Evolutionary conservation across 1,140 invertebrate genomes (phyloP).

Genomic region (Chironomus tepperi): DNA sequence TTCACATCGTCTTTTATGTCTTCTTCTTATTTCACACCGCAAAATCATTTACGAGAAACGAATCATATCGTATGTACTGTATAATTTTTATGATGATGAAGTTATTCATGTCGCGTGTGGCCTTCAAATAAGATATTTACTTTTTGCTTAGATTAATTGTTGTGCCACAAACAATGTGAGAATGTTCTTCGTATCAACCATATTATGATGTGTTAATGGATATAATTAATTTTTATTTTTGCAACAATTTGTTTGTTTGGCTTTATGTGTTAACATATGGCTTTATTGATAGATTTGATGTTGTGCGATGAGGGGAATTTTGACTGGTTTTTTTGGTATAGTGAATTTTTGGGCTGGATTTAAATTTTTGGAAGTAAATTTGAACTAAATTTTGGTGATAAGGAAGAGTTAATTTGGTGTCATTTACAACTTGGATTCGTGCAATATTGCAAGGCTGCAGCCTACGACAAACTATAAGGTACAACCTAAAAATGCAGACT

Average conservation of each 20-base stretch:
- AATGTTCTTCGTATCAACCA: background rate
- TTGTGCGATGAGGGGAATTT: too few relatives aligned
- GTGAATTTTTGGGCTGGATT: too few relatives aligned
- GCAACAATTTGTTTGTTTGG: background rate
- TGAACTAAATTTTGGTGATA: too few relatives aligned
- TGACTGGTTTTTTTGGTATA: too few relatives aligned
- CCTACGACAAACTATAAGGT: too few relatives aligned
- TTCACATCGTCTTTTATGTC: background rate
- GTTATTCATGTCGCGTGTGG: constrained; percentile 11
- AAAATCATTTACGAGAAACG: background rate
- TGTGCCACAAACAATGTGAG: background rate
- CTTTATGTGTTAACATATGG: background rate
- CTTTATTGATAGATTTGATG: background rate
- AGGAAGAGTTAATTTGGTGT: too few relatives aligned
- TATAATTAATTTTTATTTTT: background rate
- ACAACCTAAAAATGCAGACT: too few relatives aligned
- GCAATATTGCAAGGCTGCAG: too few relatives aligned
- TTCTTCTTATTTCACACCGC: background rate
- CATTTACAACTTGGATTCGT: too few relatives aligned
- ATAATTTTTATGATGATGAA: background rate
- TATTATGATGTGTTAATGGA: background rate
- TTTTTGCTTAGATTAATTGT: background rate
- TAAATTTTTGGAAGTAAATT: too few relatives aligned
- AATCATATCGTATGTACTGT: too few relatives aligned
- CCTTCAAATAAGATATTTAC: background rate